These are phyloP conservation scores for Catharus minimus DNA, from an alignment of 2,113 vertebrate species.

Conservation along the genomic window DNA sequence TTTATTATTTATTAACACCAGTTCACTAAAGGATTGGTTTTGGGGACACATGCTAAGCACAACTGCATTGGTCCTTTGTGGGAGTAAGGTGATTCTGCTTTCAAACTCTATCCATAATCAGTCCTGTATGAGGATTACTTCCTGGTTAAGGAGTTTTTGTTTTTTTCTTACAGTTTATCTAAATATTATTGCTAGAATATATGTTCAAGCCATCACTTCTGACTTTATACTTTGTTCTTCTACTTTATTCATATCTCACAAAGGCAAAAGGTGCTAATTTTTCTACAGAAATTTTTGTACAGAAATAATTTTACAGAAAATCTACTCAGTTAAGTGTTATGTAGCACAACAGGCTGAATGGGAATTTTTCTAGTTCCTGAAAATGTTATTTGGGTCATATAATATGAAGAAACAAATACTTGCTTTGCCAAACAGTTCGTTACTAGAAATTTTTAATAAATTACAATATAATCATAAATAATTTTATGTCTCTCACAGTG, in stretches of 20 bases:
- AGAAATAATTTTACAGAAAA: background rate
- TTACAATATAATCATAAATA: background rate
- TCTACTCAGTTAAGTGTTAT: background rate
- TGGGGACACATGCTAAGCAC: background rate
- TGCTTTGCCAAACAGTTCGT: background rate
- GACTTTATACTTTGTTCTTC: background rate
- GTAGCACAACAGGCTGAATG: background rate
- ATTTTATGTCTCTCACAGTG: background rate
- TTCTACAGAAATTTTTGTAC: background rate
- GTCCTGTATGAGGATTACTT: background rate
- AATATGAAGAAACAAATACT: background rate
- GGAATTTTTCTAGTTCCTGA: background rate
- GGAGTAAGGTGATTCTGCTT: background rate
- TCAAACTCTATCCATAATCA: background rate
- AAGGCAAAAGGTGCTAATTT: background rate
- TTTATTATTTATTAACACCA: background rate
- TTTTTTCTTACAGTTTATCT: background rate
- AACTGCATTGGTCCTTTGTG: accelerated
- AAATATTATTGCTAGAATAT: background rate
- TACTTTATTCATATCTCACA: background rate
- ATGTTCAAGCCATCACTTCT: background rate
- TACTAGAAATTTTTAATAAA: background rate
- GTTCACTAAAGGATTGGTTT: background rate
- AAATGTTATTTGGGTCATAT: background rate
- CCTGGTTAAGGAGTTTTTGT: background rate